Conservation (phyloP, 1,140 invertebrate genomes). For the Apis dorsata region DNA sequence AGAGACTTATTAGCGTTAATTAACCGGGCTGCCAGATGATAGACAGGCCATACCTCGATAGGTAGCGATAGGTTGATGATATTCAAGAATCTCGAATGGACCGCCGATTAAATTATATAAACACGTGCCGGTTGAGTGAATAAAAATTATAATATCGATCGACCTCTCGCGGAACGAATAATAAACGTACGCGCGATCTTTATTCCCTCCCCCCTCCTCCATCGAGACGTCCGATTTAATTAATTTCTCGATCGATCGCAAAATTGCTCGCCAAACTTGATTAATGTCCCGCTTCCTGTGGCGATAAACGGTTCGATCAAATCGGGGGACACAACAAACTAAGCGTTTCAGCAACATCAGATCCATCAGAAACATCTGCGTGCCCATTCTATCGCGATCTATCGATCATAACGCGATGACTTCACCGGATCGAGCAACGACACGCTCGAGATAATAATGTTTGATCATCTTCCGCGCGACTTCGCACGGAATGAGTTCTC, state of each 20-base stretch:
- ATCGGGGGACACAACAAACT: neutral
- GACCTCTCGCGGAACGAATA: neutral
- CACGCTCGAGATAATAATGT: neutral
- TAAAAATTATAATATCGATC: conserved; percentile 9
- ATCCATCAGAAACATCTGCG: neutral
- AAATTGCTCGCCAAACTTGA: neutral
- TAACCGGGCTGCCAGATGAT: conserved; percentile 8
- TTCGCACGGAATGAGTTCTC: neutral
- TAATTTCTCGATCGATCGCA: neutral
- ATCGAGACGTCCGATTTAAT: neutral
- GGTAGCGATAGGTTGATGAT: neutral
- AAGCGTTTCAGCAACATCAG: no score
- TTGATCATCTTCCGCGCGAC: conserved; percentile 19
- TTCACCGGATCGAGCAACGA: neutral
- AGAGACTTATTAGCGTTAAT: conserved; percentile 52
- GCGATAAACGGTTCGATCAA: neutral
- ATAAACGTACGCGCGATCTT: neutral
- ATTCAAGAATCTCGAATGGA: conserved; percentile 1
- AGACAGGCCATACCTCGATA: no score
- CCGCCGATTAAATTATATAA: conserved; percentile 15
- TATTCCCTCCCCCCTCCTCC: neutral
- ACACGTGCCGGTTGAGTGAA: neutral
- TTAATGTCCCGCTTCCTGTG: neutral
- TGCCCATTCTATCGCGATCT: neutral
- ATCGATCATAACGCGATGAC: neutral